Evolutionary conservation across 2,113 vertebrate species (phyloP), one percentile per base, ranked within the genome.

Genomic region (Montifringilla adamsi): DNA sequence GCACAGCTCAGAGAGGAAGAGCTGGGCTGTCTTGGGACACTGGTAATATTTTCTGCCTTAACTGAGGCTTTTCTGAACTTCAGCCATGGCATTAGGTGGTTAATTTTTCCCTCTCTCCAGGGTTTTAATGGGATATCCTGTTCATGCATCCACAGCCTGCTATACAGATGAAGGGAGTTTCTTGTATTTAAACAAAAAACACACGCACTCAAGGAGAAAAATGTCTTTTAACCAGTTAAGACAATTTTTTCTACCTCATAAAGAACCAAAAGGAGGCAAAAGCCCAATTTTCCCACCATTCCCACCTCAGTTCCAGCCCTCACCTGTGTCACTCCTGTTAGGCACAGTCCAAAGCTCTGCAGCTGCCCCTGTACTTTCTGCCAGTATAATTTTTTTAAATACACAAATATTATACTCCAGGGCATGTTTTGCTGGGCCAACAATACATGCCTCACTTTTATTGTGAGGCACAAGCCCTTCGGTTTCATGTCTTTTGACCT

Each of bases 371-470:
- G 76, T 41, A 33, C 84, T 94, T 96, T 87, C 90, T 93, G 94
- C 94, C 94, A 94, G 83, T 84, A 96, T 95, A 96, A 96, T 93
- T 95, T 96, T 90, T 96, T 97, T 96, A 96, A 97, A 96, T 96
- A 96, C 94, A 95, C 93, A 92, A 95, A 95, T 96, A 96, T 94
- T 95, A 76, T 72, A 90, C 95, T 96, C 95, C 92, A 96, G 96
- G 94, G 95, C 93, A 96, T 68, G 92, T 97, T 97, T 96, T 93
- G 73, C 93, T 87, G 86, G 94, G 77, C 90, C 95, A 96, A 96
- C 96, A 96, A 96, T 96, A 86, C 94, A 97, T 96, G 93, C 92
- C 94, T 97, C 96, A 97, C 92, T 95, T 96, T 96, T 97, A 97
- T 96, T 94, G 90, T 96, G 95, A 95, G 95, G 94, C 94, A 96